Base-by-base conservation (phyloP, 1,140 invertebrate species). In the Drosophila varians region DNA sequence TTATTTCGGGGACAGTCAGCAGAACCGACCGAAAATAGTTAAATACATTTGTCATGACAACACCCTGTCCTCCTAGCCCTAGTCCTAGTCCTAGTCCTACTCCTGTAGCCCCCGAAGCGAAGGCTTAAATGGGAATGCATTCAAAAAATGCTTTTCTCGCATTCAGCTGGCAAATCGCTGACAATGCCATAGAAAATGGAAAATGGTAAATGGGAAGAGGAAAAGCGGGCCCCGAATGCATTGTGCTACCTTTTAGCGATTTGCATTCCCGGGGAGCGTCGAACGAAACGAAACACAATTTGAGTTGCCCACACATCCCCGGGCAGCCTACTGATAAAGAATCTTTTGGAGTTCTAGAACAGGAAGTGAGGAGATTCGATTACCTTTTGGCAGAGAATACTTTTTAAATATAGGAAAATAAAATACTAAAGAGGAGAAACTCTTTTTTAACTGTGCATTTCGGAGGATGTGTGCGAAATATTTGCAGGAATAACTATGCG, bases 11-110 rank as follows among this genome's bases (percentile, higher is more conserved):
- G 72, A 51, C 66, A 80, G 61, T 58, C 48, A 58, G 64, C 56
- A 62, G 69, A 73, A 69, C 62, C 60, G 73, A 80, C 61, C 79
- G 60, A 84, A 84, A 84, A 84, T 76, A 77, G 77, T 86, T 86
- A 87, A 86, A 80, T 87, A 86, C 80, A 86, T 87, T 86, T 86
- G 80, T 86, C 80, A 87, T 87, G 82, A 87, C 80, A 84, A 84
- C 77, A 57, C 54, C 26, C 7, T 26, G n/a, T 0, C 2, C 5
- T 12, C 25, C 25, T 7, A 31, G 31, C n/a, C n/a, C n/a, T n/a
- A n/a, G n/a, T n/a, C n/a, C n/a, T n/a, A n/a, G n/a, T n/a, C n/a
- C n/a, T n/a, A n/a, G n/a, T n/a, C n/a, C n/a, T n/a, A n/a, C n/a
- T n/a, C n/a, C n/a, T n/a, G n/a, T n/a, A n/a, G n/a, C 21, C 16